Percentiles rank a stretch among this genome's conserved stretches.
Evolutionary conservation across 2,113 vertebrate genomes (phyloP).

Genomic region (Alectura lathami): DNA sequence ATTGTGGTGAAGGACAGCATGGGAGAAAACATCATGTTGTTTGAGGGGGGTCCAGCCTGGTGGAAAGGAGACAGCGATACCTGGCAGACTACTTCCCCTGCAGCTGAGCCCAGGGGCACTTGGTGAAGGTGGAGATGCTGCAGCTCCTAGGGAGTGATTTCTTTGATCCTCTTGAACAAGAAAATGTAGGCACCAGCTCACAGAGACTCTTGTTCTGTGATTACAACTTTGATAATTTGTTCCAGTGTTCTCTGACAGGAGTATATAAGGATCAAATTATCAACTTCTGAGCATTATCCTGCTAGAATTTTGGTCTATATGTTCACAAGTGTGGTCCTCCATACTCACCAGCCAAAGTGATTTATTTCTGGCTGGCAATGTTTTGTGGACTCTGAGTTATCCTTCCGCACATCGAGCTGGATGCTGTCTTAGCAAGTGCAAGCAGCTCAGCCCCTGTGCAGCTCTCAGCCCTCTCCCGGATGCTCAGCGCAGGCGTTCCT

Average conservation of each 20-base stretch:
- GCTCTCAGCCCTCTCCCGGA: not conserved
- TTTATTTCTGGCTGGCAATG: not conserved
- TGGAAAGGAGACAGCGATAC: not conserved
- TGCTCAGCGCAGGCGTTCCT: not conserved
- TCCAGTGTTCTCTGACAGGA: not conserved
- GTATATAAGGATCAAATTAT: not conserved
- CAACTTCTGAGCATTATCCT: not conserved
- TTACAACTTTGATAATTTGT: not conserved
- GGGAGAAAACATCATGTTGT: not conserved
- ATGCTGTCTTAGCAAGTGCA: not conserved
- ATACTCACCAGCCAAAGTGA: not conserved
- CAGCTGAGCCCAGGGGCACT: not conserved
- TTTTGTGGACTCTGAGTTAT: not conserved
- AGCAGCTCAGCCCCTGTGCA: not conserved
- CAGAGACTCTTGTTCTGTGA: not conserved
- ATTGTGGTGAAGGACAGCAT: not conserved
- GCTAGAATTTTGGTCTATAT: not conserved
- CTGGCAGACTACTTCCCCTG: not conserved
- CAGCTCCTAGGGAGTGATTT: not conserved
- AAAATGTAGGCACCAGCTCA: not conserved
- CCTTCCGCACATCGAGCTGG: not conserved
- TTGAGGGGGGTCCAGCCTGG: not conserved
- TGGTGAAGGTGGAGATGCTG: not conserved
- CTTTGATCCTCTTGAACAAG: not conserved
- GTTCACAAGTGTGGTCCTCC: not conserved